A percentile compares a stretch with the other conserved stretches of the same genome.
phyloP scores from a whole-genome alignment of 2,113 vertebrate species.

The Boulengeromyrus knoepffleri region DNA sequence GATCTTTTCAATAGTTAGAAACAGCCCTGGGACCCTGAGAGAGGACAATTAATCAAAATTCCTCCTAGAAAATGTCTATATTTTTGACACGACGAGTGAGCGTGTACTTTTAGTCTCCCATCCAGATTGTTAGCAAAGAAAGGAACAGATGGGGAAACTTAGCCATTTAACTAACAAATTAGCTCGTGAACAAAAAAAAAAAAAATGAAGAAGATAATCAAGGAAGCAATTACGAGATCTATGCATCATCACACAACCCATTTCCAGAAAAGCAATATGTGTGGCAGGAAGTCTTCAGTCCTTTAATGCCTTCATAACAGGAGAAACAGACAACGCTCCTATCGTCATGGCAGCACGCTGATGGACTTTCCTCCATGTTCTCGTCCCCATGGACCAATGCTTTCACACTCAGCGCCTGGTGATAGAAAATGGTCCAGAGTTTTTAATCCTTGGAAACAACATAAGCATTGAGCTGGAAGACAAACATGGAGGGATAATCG shows the following conservation, averaged over 20 bases:
- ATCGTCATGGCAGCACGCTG: not conserved
- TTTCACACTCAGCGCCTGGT: not conserved
- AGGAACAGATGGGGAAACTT: not conserved
- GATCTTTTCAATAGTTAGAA: too few species aligned
- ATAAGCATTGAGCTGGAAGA: not conserved
- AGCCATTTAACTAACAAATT: not conserved
- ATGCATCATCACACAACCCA: not conserved
- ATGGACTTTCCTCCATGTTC: not conserved
- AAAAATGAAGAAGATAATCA: not conserved
- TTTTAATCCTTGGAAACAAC: not conserved
- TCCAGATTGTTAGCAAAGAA: not conserved
- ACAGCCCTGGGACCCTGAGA: too few species aligned
- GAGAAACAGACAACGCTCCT: not conserved
- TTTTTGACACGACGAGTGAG: not conserved
- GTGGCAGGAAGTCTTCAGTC: not conserved
- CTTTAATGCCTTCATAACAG: not conserved
- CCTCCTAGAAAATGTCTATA: not conserved
- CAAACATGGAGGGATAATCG: not conserved
- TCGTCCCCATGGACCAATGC: not conserved
- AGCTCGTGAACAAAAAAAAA: not conserved
- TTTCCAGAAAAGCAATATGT: not conserved
- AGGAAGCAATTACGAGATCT: not conserved
- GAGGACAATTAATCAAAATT: not conserved
- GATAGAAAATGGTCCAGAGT: not conserved
- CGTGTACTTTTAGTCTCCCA: not conserved